Percentiles rank a stretch among this genome's conserved stretches.
These are phyloP conservation scores for Sebastes elongatus DNA, from an alignment of 2,797 vertebrate genomes.

Conservation along the genomic window DNA sequence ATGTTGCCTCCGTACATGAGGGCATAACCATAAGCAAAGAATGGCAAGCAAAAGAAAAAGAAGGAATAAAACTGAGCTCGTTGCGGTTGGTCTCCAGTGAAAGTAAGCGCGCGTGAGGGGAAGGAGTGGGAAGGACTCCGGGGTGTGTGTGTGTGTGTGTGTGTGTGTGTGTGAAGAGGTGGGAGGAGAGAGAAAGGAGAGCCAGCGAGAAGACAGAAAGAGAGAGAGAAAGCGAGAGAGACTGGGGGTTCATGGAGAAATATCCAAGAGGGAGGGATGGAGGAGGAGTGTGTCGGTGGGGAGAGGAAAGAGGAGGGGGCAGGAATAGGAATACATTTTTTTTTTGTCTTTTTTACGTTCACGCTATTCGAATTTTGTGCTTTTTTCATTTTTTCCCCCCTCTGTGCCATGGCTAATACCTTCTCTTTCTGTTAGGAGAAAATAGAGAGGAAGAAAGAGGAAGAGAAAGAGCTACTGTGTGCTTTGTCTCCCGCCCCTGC, in stretches of 20 bases:
- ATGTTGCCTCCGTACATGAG: constrained; percentile 45
- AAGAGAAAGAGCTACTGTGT: constrained; percentile 53
- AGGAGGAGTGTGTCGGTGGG: constrained; percentile 79
- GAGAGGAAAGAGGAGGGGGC: constrained; percentile 73
- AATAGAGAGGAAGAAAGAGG: constrained; percentile 49
- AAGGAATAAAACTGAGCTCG: constrained; percentile 54
- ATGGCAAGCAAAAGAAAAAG: constrained; percentile 51
- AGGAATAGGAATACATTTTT: constrained; percentile 76
- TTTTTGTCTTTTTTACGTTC: constrained; percentile 32
- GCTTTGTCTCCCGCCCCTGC: constrained; percentile 66
- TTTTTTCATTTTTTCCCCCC: constrained; percentile 53
- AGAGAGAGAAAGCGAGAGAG: constrained; percentile 51
- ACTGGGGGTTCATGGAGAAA: constrained; percentile 74
- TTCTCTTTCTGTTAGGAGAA: constrained; percentile 38
- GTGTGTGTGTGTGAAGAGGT: constrained; percentile 61
- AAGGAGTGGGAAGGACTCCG: constrained; percentile 78
- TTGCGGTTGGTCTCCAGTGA: constrained; percentile 70
- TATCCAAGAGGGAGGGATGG: constrained; percentile 78
- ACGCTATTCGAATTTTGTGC: constrained; percentile 59
- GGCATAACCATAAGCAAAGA: constrained; percentile 53
- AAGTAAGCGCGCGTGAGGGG: constrained; percentile 73
- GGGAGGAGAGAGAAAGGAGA: constrained; percentile 80
- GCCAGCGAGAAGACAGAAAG: constrained; percentile 45
- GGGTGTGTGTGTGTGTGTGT: constrained; percentile 66
- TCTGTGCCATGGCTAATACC: constrained; percentile 62